Base-by-base conservation (phyloP, 2,797 vertebrate genomes). In the Oophaga sylvatica region DNA sequence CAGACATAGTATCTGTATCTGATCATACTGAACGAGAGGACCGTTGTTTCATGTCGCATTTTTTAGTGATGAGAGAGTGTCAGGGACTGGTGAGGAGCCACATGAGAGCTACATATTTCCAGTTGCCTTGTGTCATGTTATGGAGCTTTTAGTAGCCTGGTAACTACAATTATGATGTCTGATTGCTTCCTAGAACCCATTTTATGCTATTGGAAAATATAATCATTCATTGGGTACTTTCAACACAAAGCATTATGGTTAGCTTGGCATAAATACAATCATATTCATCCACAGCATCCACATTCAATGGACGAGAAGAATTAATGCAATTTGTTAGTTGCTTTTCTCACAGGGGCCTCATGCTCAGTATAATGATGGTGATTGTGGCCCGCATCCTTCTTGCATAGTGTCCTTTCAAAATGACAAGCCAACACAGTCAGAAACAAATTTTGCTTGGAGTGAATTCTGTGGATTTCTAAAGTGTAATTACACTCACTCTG, bases 401-500 rank as follows among this genome's bases (percentile, higher is more conserved):
- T 41, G 8, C 13, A 8, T 17, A 41, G 57, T 10, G 19, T 81
- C 29, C 35, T 81, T 45, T 63, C 15, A 57, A 59, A 3, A 16
- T 22, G 22, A 29, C 29, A 59, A 45, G 16, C 5, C 59, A 26
- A 31, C 20, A 16, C 56, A 62, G 45, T 60, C 41, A 56, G 59
- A 84, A 53, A 57, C 41, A 90, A 20, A 56, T 26, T 77, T 68
- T 57, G 56, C 62, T 4, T 73, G 3, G 16, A 75, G 19, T 12
- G 5, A 53, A 62, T 84, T 68, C 53, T 12, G 59, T 53, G 56
- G 59, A 22, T 3, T 57, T 9, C 78, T 75, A 65, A 79, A 31
- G 68, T 5, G 19, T 84, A 88, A 90, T 88, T 84, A 68, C 70
- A 78, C 6, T 15, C 10, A 41, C 29, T 1, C 1, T 53, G 84